Percentiles rank a stretch among this genome's conserved stretches.
phyloP scores from a whole-genome alignment of 2,888 invertebrate species.

The Cheilosia pagana region DNA sequence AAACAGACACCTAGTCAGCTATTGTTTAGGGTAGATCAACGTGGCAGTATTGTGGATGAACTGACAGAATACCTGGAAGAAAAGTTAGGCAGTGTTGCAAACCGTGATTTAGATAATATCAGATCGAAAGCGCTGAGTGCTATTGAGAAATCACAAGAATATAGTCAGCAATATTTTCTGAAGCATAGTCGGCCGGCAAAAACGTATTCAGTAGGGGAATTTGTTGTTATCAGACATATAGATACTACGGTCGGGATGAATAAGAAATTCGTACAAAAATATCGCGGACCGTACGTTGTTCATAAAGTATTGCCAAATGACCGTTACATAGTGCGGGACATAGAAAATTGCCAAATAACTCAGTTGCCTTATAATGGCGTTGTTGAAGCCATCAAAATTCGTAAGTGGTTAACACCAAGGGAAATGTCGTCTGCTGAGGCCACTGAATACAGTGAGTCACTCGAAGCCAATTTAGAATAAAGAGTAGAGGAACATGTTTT shows the following conservation, averaged over 20 bases:
- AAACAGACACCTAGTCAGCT: constrained; percentile 1
- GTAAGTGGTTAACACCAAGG: not conserved
- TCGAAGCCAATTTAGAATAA: no score
- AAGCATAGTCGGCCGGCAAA: constrained; percentile 1
- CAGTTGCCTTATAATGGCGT: not conserved
- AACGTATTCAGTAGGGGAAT: not conserved
- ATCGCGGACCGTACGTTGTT: not conserved
- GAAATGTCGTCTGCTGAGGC: not conserved
- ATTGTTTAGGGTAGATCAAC: constrained; percentile 11
- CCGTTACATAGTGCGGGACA: not conserved
- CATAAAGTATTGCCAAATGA: not conserved
- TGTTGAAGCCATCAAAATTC: constrained; percentile 1
- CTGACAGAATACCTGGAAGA: not conserved
- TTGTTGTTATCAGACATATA: constrained; percentile 55
- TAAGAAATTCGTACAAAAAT: constrained; percentile 50
- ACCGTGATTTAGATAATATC: not conserved
- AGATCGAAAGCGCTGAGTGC: constrained; percentile 24
- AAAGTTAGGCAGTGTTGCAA: no score
- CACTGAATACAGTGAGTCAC: not conserved
- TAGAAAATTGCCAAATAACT: not conserved
- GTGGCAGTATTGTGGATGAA: constrained; percentile 18
- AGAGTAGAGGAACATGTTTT: no score
- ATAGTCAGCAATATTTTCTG: constrained; percentile 33
- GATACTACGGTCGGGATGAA: constrained; percentile 72
- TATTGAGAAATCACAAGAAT: constrained; percentile 29